Evolutionary conservation across 2,797 vertebrate genomes (phyloP).

Genomic region (Parotocinclus haroldoi): DNA sequence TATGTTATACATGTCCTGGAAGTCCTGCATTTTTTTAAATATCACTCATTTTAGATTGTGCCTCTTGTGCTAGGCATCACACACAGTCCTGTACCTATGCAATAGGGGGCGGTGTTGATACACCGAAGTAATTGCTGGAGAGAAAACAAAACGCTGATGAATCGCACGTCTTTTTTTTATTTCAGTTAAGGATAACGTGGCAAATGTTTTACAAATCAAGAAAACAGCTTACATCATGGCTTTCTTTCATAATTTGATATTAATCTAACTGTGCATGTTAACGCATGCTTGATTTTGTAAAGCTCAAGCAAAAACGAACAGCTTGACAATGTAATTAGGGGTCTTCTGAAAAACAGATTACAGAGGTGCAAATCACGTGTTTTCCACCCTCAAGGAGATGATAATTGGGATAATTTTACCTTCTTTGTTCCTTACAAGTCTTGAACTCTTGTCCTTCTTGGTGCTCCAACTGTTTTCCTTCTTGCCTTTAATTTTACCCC

Average conservation of each 20-base stretch:
- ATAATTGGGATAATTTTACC: slow-evolving; percentile 43
- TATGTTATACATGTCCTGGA: too few relatives aligned
- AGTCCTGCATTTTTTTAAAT: too few relatives aligned
- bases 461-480: background rate
- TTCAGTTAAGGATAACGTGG: slow-evolving; percentile 16
- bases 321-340: slow-evolving; percentile 44
- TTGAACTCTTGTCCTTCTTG: slow-evolving; percentile 2
- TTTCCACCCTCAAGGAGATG: slow-evolving; percentile 27
- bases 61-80: too few relatives aligned
- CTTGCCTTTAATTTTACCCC: background rate
- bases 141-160: background rate
- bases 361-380: slow-evolving; percentile 50
- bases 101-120: slow-evolving; percentile 66
- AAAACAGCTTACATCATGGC: slow-evolving; percentile 25
- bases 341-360: slow-evolving; percentile 23
- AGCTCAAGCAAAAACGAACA: slow-evolving; percentile 12
- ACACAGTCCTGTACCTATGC: too few relatives aligned
- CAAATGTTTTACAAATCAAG: slow-evolving; percentile 17
- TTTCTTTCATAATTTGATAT: background rate
- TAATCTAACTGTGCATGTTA: slow-evolving; percentile 8
- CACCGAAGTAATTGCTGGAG: slow-evolving; percentile 27
- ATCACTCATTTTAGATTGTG: too few relatives aligned
- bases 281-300: slow-evolving; percentile 5
- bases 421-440: slow-evolving; percentile 29
- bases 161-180: slow-evolving; percentile 9